Conservation (phyloP, 2,113 vertebrate genomes). For the Dicaeum eximium region DNA sequence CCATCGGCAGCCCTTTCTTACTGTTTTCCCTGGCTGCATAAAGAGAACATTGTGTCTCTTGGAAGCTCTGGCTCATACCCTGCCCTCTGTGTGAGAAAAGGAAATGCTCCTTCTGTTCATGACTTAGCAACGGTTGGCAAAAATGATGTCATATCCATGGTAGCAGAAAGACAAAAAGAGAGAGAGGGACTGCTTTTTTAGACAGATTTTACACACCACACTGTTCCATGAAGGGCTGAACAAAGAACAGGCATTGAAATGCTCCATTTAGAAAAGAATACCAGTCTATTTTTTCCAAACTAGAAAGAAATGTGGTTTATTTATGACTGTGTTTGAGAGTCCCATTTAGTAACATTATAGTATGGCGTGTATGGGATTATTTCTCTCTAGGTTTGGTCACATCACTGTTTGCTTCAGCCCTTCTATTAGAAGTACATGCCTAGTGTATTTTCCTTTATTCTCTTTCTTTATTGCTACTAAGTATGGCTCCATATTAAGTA, state of each 20-base stretch:
- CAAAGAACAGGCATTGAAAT: not conserved
- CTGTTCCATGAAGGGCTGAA: not conserved
- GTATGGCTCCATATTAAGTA: not conserved
- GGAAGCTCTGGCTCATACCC: slow-evolving; percentile 22
- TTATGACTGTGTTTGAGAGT: not conserved
- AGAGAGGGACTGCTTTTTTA: not conserved
- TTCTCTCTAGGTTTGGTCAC: not conserved
- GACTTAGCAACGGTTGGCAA: slow-evolving; percentile 55
- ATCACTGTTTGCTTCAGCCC: not conserved
- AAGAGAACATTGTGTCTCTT: slow-evolving; percentile 49
- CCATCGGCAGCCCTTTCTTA: not conserved
- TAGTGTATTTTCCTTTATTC: not conserved
- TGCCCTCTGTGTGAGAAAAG: slow-evolving; percentile 35
- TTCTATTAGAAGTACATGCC: not conserved
- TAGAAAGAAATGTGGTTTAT: not conserved
- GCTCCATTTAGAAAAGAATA: not conserved
- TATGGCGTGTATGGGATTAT: not conserved
- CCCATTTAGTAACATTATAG: not conserved
- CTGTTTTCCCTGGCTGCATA: slow-evolving; percentile 23
- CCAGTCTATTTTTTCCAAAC: not conserved
- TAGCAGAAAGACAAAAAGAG: slow-evolving; percentile 40
- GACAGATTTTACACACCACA: not conserved
- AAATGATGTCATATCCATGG: slow-evolving; percentile 69
- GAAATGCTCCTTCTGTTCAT: slow-evolving; percentile 34
- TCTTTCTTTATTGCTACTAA: not conserved